These are phyloP conservation scores for Lordiphosa mommai DNA, from an alignment of 1,140 invertebrate species.

Conservation along the genomic window DNA sequence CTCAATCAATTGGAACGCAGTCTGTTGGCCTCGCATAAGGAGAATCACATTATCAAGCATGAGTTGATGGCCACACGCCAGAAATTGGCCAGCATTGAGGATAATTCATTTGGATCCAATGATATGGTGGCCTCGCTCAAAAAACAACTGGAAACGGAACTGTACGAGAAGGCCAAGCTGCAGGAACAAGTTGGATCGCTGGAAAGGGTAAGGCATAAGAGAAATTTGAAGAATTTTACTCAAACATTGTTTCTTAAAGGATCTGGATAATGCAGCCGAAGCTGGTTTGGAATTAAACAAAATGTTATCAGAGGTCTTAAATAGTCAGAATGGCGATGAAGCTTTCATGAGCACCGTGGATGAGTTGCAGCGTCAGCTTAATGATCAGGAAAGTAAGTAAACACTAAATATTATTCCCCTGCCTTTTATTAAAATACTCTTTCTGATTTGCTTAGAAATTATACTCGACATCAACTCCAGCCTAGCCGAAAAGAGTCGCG, in stretches of 20 bases:
- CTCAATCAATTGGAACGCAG: slow-evolving; percentile 83
- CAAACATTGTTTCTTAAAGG: slow-evolving; percentile 44
- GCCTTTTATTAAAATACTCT: not conserved
- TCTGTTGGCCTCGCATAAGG: slow-evolving; percentile 80
- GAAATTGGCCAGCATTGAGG: slow-evolving; percentile 84
- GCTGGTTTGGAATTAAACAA: slow-evolving; percentile 84
- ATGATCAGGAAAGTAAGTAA: slow-evolving; percentile 82
- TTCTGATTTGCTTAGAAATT: slow-evolving; percentile 53
- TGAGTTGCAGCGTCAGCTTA: slow-evolving; percentile 83
- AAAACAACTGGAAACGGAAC: slow-evolving; percentile 81
- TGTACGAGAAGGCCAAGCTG: slow-evolving; percentile 76
- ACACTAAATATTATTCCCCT: not conserved
- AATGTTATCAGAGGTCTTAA: slow-evolving; percentile 84
- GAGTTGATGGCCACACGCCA: slow-evolving; percentile 83
- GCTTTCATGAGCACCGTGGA: slow-evolving; percentile 83
- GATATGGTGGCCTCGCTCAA: slow-evolving; percentile 85
- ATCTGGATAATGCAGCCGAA: slow-evolving; percentile 84
- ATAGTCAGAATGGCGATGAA: slow-evolving; percentile 82
- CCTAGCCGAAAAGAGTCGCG: slow-evolving; percentile 81
- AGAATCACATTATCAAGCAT: slow-evolving; percentile 84
- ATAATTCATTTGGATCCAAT: slow-evolving; percentile 86
- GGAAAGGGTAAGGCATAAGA: slow-evolving; percentile 79
- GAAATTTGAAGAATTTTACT: no score
- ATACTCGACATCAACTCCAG: slow-evolving; percentile 80
- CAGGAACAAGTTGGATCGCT: slow-evolving; percentile 82